Evolutionary conservation across 2,888 invertebrate species (phyloP).

Genomic region (Cylindroiulus punctatus): DNA sequence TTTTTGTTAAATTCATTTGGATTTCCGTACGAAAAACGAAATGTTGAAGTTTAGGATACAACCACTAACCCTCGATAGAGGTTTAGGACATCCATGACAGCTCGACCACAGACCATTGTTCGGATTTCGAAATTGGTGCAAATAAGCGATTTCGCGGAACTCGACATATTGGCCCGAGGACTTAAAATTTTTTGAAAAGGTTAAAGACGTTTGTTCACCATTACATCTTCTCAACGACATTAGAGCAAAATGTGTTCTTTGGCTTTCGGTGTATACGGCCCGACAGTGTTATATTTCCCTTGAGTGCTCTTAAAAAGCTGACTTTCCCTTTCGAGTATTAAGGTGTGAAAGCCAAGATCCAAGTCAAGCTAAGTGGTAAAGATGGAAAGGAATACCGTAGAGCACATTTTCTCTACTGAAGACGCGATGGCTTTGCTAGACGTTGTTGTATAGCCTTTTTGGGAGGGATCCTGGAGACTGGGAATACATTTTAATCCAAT

Average conservation of each 20-base stretch:
- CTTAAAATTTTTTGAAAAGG: neutral
- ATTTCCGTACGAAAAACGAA: too few relatives aligned
- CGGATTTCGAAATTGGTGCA: neutral
- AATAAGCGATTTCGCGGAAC: neutral
- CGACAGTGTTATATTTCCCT: constrained; percentile 42
- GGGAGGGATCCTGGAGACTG: neutral
- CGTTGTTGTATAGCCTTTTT: neutral
- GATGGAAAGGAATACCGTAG: constrained; percentile 24
- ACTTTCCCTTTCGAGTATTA: constrained; percentile 42
- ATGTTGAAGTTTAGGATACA: too few relatives aligned
- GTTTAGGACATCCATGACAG: neutral
- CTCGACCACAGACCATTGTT: neutral
- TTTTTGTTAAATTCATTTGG: too few relatives aligned
- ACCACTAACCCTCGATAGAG: neutral
- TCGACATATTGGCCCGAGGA: neutral
- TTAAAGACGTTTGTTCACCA: constrained; percentile 20
- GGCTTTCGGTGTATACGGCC: neutral
- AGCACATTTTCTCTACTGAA: neutral
- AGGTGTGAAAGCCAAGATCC: constrained; percentile 51
- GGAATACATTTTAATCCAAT: constrained; percentile 34
- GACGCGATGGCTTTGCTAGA: neutral
- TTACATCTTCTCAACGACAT: neutral
- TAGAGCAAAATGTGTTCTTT: constrained; percentile 28
- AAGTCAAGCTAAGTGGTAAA: constrained; percentile 48
- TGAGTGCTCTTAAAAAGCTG: constrained; percentile 47